A percentile compares a stretch with the other conserved stretches of the same genome.
These are phyloP conservation scores for Heliconius nattereri DNA, from an alignment of 1,140 invertebrate species.

Conservation along the genomic window DNA sequence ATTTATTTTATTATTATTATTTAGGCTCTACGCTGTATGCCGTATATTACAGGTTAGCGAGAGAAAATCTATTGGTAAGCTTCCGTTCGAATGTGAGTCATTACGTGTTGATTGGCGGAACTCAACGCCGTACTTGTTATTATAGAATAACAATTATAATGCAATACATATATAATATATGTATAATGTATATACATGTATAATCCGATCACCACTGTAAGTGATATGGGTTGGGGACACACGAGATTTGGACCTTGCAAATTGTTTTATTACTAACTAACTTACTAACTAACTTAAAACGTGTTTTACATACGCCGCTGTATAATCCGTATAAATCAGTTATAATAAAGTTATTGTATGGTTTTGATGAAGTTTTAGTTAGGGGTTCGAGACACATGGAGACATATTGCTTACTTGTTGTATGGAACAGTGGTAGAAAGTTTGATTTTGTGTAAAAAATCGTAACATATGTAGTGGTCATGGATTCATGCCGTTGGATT, in stretches of 20 bases:
- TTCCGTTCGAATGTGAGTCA: no score
- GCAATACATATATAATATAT: not conserved
- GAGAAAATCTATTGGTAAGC: no score
- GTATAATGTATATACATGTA: not conserved
- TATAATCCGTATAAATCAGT: constrained; percentile 11
- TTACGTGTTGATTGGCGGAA: no score
- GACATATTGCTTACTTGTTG: not conserved
- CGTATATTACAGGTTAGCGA: no score
- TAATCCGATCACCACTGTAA: not conserved
- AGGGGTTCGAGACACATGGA: not conserved
- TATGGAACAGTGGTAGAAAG: not conserved
- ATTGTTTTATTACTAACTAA: constrained; percentile 23
- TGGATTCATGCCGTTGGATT: no score
- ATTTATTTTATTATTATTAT: no score
- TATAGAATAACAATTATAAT: no score
- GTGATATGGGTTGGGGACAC: constrained; percentile 14
- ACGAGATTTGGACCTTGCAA: constrained; percentile 29
- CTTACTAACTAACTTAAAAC: constrained; percentile 14
- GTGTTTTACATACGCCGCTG: constrained; percentile 7
- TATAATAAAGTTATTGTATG: not conserved
- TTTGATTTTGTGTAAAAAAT: no score
- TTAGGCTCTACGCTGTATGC: no score
- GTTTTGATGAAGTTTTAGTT: constrained; percentile 14
- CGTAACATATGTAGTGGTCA: no score
- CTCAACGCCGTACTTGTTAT: no score